These are phyloP conservation scores for roundworm (Caenorhabditis elegans) DNA, from an alignment of 1,140 invertebrate species.

Conservation along the genomic window WBcel235 BX284603.4:9902501-9903000, in stretches of 20 bases:
- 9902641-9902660: slow-evolving; percentile 7
- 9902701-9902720: not conserved
- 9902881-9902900: not conserved
- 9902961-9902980: too few relatives aligned
- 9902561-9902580: not conserved
- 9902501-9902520: too few relatives aligned
- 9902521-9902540: too few relatives aligned
- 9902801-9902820: slow-evolving; percentile 25
- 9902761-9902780: slow-evolving; percentile 1
- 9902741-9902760: not conserved
- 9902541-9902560: too few relatives aligned
- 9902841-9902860: not conserved
- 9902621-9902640: not conserved
- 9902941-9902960: slow-evolving; percentile 6
- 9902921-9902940: not conserved
- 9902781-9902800: slow-evolving; percentile 16
- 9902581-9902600: not conserved
- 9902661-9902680: not conserved
- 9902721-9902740: not conserved
- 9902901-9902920: not conserved
- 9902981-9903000: too few relatives aligned
- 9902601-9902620: not conserved
- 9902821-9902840: slow-evolving; percentile 17
- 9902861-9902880: slow-evolving; percentile 24
- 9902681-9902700: not conserved